Base-by-base conservation (phyloP, 2,888 invertebrate species). In the Cryptophagus acutangulus region DNA sequence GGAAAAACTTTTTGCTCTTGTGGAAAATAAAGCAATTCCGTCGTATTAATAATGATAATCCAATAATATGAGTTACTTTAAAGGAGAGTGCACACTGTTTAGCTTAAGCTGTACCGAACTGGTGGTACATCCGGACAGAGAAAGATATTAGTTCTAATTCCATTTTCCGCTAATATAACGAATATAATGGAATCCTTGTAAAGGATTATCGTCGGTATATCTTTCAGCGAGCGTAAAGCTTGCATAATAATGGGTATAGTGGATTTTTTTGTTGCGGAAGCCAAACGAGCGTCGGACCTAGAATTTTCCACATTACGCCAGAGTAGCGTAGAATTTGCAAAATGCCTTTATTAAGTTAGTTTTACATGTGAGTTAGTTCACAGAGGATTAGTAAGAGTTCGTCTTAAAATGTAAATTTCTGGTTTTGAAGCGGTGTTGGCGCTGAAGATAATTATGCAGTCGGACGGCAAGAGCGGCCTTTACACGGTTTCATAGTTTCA, bases 401-500 rank as follows among this genome's bases (percentile, higher is more conserved):
- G 55, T 61, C 63, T 62, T 63, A 61, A 63, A 65, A 66, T 67
- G 65, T 55, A 65, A 65, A 66, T 67, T 65, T 58, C 59, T 58
- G 62, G 59, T 59, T 61, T 54, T 55, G 54, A 51, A 49, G 48
- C 40, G 28, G 43, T 30, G 45, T 33, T 46, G 51, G 51, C 58
- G 52, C n/a, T n/a, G 59, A 58, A 62, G 62, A 64, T 66, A 66
- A 67, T 67, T 65, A 66, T 65, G 59, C 65, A 63, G 63, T 61
- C 57, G 61, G 57, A 61, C 62, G 63, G 50, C 39, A 16, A 16
- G 9, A 16, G 31, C 16, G 55, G 63, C 58, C 63, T 67, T 66
- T 67, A 64, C 61, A 68, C 64, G 67, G 66, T 63, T 63, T 65
- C 66, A 59, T 66, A 66, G 63, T 63, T 67, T 56, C 64, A 62